Base-by-base conservation (phyloP, 2,797 vertebrate genomes). In the Siniperca scherzeri region DNA sequence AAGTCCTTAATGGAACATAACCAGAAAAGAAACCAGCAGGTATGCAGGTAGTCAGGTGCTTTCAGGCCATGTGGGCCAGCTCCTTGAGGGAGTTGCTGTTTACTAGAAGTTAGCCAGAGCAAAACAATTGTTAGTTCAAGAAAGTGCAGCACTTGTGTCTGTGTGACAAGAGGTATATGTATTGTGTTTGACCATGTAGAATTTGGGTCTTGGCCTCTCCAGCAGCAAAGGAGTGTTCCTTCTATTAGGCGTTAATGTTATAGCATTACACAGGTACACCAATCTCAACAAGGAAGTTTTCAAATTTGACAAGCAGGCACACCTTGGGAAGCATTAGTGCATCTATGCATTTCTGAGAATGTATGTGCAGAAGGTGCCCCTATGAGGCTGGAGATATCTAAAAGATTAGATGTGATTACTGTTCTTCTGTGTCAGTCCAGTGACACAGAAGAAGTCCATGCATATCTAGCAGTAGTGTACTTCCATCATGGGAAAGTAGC, bases 31-130 rank as follows among this genome's bases (percentile, higher is more conserved):
- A 85, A 82, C 33, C 36, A 60, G 68, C 72, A 79, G 64, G 76
- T 86, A 90, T 86, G 87, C 87, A 78, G 89, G 84, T 70, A 71
- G 86, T 91, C 87, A 85, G 83, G 84, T 91, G 87, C 85, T 82
- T 75, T 80, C 50, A 62, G 30, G 17, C 5, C 66, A 42, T 25
- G 73, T 50, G 53, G 67, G 75, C 60, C 57, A 13, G 22, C 14
- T 84, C 2, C 40, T 55, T 22, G 13, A 81, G 22, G 9, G 46
- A 74, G 69, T 64, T 16, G 8, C 13, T 59, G 27, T 81, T 73
- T 66, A 65, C 22, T 38, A 17, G 10, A 50, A 36, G 3, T 12
- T 65, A 59, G 68, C 62, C 36, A 22, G 12, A 44, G 22, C 22
- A 64, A 62, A 61, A 65, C 16, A 38, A 59, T 60, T 57, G 65